Evolutionary conservation across 2,888 invertebrate species (phyloP).

Genomic region (Dynastes grantii): DNA sequence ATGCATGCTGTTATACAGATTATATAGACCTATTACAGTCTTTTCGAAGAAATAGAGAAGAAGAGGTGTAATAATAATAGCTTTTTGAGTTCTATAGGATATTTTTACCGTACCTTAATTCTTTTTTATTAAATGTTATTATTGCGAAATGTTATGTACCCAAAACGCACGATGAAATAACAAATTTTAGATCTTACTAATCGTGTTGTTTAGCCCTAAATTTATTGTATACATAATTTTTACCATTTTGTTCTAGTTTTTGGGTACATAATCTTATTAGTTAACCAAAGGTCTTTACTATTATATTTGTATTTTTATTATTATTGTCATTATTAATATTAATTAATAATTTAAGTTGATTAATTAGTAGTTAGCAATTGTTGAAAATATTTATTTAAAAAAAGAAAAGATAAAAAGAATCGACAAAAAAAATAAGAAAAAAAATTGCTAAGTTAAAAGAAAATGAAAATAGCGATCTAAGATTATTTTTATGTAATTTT

Average conservation of each 20-base stretch:
- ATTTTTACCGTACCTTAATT: slow-evolving; percentile 27
- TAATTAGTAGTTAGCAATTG: slow-evolving; percentile 59
- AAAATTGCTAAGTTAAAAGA: slow-evolving; percentile 50
- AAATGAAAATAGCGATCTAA: slow-evolving; percentile 24
- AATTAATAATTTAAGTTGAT: slow-evolving; percentile 36
- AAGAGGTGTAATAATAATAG: slow-evolving; percentile 1
- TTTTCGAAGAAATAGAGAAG: slow-evolving; percentile 9
- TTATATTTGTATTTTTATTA: slow-evolving; percentile 59
- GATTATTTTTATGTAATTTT: slow-evolving; percentile 67
- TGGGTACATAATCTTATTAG: slow-evolving; percentile 54
- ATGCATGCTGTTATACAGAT: slow-evolving; percentile 39
- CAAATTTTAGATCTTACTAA: background rate
- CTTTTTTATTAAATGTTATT: slow-evolving; percentile 18
- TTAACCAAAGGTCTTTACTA: slow-evolving; percentile 67
- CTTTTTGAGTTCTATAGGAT: slow-evolving; percentile 17
- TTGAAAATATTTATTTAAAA: slow-evolving; percentile 44
- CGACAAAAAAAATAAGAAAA: slow-evolving; percentile 42
- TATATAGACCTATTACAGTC: slow-evolving; percentile 33
- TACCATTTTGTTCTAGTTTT: slow-evolving; percentile 21
- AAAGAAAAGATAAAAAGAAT: slow-evolving; percentile 22
- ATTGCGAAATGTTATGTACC: slow-evolving; percentile 8
- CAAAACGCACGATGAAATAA: slow-evolving; percentile 1
- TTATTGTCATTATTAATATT: slow-evolving; percentile 55
- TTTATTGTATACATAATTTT: background rate
- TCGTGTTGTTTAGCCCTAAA: no score